Evolutionary conservation across 2,113 vertebrate species (phyloP), one percentile per base, ranked within the genome.

Genomic region (Semicossyphus pulcher): DNA sequence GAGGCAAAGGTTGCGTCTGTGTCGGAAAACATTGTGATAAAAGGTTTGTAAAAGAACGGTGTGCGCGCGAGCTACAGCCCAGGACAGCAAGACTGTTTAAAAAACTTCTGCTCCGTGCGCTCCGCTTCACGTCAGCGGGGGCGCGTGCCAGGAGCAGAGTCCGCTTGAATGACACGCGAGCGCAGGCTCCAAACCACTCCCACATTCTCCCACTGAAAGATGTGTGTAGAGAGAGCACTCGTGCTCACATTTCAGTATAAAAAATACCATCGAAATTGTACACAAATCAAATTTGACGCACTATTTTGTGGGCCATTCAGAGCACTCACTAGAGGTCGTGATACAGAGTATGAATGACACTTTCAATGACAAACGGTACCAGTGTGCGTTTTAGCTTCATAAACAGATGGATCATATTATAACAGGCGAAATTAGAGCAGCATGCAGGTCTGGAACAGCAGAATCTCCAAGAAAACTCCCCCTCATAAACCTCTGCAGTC

Each of bases 141-240:
- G 79, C 88, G 88, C 87, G 88, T 91, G 87, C 87, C 88, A 88
- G 80, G 76, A 63, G 75, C 70, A 58, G 86, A 63, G 73, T 78
- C 28, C 44, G 59, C 78, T 63, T 73, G 86, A 86, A 49, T 66
- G 86, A 90, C 87, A 90, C 86, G 87, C 87, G 90, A 84, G 71
- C 67, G 63, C 69, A 69, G 44, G 21, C 69, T 65, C 75, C 73
- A 82, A 82, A 44, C 73, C 82, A 65, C 91, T 4, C 88, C 88
- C 80, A 78, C 81, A n/a, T 52, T 10, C 7, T 18, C 52, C 34
- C 54, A 25, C 5, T 8, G 44, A 29, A 23, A 58, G 41, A 58
- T 26, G 32, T 21, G 64, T 21, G 78, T 4, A 36, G 11, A 59
- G 42, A 32, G 15, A 44, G 42, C 15, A 32, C 11, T 12, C 8